These are phyloP conservation scores for Caerostris darwini DNA, from an alignment of 1,140 invertebrate species.

Conservation along the genomic window DNA sequence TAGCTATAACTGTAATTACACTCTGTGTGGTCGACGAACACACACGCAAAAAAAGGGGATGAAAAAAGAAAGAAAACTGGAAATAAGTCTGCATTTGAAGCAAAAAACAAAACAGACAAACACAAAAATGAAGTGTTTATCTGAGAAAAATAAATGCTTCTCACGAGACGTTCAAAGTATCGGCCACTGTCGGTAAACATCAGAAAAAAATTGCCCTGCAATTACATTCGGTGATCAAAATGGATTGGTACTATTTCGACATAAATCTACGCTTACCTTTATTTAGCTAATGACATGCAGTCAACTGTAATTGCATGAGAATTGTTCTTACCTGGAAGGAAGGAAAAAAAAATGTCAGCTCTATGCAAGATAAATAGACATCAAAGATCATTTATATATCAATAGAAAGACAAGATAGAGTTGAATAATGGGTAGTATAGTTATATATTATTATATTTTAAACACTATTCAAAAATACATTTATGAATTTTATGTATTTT, in stretches of 20 bases:
- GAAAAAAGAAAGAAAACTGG: neutral
- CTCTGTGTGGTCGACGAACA: neutral
- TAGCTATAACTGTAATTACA: neutral
- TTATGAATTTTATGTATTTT: too few relatives aligned
- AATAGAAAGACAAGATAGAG: too few relatives aligned
- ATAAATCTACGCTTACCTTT: neutral
- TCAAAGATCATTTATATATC: too few relatives aligned
- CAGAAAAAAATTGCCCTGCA: neutral
- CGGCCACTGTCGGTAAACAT: neutral
- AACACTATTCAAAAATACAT: too few relatives aligned
- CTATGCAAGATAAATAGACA: too few relatives aligned
- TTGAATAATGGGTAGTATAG: too few relatives aligned
- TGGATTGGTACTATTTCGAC: neutral
- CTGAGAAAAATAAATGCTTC: neutral
- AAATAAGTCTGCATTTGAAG: neutral
- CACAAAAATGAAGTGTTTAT: neutral
- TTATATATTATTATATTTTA: too few relatives aligned
- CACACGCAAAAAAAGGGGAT: neutral
- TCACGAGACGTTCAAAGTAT: neutral
- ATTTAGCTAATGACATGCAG: neutral
- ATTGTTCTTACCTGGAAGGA: constrained; percentile 22
- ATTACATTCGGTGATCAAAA: neutral
- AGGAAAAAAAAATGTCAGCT: neutral
- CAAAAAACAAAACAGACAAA: neutral
- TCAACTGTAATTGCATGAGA: neutral